Evolutionary conservation across 2,888 invertebrate species (phyloP).

Genomic region (Habroteleia sp.): DNA sequence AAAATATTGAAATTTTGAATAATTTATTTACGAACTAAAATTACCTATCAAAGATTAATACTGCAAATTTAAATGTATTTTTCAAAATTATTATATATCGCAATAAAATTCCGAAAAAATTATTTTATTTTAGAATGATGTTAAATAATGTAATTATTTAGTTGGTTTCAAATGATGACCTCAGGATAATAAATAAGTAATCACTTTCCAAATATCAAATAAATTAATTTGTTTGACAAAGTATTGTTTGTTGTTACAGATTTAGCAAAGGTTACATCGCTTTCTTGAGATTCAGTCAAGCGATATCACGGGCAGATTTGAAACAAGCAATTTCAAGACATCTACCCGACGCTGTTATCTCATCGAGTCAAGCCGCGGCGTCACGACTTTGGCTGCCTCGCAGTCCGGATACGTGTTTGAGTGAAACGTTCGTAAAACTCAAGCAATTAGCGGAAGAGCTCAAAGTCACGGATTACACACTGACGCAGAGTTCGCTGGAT

Average conservation of each 20-base stretch:
- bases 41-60: no score
- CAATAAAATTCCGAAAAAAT: no score
- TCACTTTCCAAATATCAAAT: no score
- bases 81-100: no score
- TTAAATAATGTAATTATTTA: no score
- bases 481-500: slow-evolving; percentile 84
- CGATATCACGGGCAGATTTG: slow-evolving; percentile 72
- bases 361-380: slow-evolving; percentile 80
- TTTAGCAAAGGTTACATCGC: slow-evolving; percentile 84
- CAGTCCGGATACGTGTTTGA: slow-evolving; percentile 80
- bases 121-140: no score
- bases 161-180: no score
- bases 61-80: no score
- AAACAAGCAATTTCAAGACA: slow-evolving; percentile 75
- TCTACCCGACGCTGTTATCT: slow-evolving; percentile 80
- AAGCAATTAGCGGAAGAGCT: slow-evolving; percentile 81
- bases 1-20: no score
- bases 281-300: slow-evolving; percentile 78
- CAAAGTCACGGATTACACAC: slow-evolving; percentile 83
- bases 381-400: slow-evolving; percentile 82
- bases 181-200: no score
- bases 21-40: no score
- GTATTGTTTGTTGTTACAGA: slow-evolving; percentile 74
- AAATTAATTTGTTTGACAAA: no score
- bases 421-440: slow-evolving; percentile 82